phyloP scores from a whole-genome alignment of 2,113 vertebrate genomes.

The Pollimyrus isidori region DNA sequence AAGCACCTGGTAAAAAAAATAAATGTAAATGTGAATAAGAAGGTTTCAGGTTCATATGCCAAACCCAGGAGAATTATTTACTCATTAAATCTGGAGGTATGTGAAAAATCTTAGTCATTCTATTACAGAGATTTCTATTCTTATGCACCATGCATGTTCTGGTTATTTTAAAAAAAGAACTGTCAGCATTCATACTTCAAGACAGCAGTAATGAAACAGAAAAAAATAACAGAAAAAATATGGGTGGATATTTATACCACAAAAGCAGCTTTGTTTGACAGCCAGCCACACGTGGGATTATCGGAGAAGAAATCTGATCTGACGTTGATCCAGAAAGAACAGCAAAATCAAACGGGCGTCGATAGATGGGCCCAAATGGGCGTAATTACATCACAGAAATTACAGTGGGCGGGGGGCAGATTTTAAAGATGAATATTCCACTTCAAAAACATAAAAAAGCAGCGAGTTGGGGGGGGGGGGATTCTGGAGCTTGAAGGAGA shows the following conservation, averaged over 20 bases:
- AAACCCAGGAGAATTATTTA: neutral
- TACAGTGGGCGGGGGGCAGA: neutral
- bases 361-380: neutral
- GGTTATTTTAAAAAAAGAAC: neutral
- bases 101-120: neutral
- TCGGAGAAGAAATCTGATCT: neutral
- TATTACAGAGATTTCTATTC: neutral
- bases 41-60: neutral
- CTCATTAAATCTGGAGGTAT: neutral
- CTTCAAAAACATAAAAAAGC: constrained; percentile 1
- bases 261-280: neutral
- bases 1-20: neutral
- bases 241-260: neutral
- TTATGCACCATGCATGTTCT: neutral
- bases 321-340: neutral
- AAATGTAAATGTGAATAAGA: neutral
- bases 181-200: neutral
- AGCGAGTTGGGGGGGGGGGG: neutral
- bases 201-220: neutral
- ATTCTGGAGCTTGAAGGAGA: neutral
- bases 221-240: neutral
- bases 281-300: neutral
- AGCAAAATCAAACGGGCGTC: neutral
- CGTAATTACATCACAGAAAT: neutral
- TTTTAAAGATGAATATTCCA: neutral